Percentiles rank a stretch among this genome's conserved stretches.
Conservation (phyloP, 2,888 invertebrate species). For the Ditylenchus weischeri region DNA sequence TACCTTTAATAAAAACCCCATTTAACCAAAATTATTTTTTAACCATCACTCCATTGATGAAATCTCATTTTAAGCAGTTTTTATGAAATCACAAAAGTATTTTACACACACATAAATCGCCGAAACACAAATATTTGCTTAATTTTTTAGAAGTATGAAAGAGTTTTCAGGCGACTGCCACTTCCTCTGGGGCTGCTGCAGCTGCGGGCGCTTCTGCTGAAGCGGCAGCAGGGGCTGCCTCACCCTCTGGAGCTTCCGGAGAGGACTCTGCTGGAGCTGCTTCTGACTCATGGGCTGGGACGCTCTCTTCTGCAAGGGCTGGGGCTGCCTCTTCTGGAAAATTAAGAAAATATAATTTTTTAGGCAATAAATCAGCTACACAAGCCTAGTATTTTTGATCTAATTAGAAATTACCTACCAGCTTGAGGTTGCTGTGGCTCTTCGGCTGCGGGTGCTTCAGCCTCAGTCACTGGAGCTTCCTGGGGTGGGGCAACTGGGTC, state of each 20-base stretch:
- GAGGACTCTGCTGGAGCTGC: background rate
- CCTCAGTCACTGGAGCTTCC: constrained; percentile 5
- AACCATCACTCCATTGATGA: too few species aligned
- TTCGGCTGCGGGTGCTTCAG: background rate
- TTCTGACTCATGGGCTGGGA: background rate
- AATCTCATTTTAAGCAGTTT: too few species aligned
- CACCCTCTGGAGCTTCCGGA: background rate
- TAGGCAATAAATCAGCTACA: too few species aligned
- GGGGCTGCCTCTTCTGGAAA: background rate
- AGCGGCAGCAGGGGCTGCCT: background rate
- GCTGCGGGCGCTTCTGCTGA: background rate
- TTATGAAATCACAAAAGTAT: too few species aligned
- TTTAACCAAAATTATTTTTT: too few species aligned
- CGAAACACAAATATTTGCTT: constrained; percentile 6
- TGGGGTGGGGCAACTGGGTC: background rate
- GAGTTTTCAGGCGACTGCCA: background rate
- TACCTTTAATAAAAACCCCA: too few species aligned
- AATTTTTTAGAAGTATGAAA: background rate
- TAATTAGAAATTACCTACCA: too few species aligned
- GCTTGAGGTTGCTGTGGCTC: background rate
- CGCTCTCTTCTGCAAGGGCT: background rate
- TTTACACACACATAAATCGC: background rate
- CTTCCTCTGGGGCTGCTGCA: constrained; percentile 4
- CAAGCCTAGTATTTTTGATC: too few species aligned
- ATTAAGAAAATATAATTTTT: background rate